Base-by-base conservation (phyloP, 1,140 invertebrate genomes). In the Bombyx mori region DNA sequence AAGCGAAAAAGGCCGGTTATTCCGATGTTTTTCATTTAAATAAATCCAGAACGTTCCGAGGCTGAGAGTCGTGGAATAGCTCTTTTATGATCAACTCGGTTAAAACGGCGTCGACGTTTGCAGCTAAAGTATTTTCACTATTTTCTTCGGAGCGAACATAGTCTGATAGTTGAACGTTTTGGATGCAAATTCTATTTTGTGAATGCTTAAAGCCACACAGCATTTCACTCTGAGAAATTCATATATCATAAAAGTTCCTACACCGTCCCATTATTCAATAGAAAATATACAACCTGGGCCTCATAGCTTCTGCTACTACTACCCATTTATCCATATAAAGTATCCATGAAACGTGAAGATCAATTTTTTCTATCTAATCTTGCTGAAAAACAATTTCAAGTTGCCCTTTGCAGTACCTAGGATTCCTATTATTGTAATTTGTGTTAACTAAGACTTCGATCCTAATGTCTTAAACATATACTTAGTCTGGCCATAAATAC, bases 1-100 rank as follows among this genome's bases (percentile, higher is more conserved):
- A 49, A 49, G 10, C 48, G 48, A 12, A 49, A 49, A 49, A 49
- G 26, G 48, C 48, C 48, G 48, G 48, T 49, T 49, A 49, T 49
- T 49, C 22, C 48, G 7, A 49, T 18, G 48, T 49, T 49, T 49
- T 49, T 49, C 48, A 49, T 49, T 18, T 49, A 49, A 49, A 49
- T 49, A 49, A 49, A 49, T 49, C 48, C 48, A 12, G 48, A 49
- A 22, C 48, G n/a, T 49, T 49, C 48, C 10, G 9, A 49, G 48
- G 7, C 26, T 22, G 48, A 49, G 48, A 49, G 7, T n/a, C 48
- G 48, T n/a, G 48, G 48, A 49, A 49, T 49, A 22, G 48, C 48
- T 49, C 48, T 49, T 49, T 49, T 49, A 49, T 49, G 48, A 49
- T 49, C 48, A 49, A 6, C 48, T 49, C 10, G 10, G 12, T 49